A percentile compares a stretch with the other conserved stretches of the same genome.
Evolutionary conservation across 1,140 invertebrate genomes (phyloP).

Genomic region (Pemphigus obesinymphae): DNA sequence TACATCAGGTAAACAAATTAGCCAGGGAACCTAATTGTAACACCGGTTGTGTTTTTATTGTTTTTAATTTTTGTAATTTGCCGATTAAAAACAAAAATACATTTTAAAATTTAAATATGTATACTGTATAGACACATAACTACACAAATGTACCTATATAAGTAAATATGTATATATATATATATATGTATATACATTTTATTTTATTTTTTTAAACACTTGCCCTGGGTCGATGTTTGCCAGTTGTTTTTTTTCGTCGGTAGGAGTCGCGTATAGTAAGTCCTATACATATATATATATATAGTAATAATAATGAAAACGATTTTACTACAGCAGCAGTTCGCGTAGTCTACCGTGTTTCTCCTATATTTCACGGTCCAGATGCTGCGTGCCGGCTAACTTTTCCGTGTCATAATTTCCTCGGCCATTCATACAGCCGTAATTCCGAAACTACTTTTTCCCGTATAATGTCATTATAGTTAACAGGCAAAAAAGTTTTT

Average conservation of each 20-base stretch:
- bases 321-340: conserved; percentile 21
- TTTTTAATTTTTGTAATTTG: background rate
- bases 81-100: background rate
- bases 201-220: too few species aligned
- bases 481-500: background rate
- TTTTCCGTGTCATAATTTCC: conserved; percentile 31
- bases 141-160: too few species aligned
- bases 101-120: background rate
- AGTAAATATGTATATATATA: too few species aligned
- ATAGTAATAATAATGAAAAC: conserved; percentile 23
- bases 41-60: background rate
- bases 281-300: too few species aligned
- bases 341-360: background rate
- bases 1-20: background rate
- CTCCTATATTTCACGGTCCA: conserved; percentile 31
- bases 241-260: background rate
- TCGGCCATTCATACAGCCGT: conserved; percentile 1
- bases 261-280: background rate
- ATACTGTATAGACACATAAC: too few species aligned
- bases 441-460: background rate
- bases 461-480: conserved; percentile 5
- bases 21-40: background rate
- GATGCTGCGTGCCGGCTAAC: conserved; percentile 4
- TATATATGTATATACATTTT: too few species aligned
- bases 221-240: background rate